Evolutionary conservation across 2,797 vertebrate genomes (phyloP).

Genomic region (Philypnodon macrostomus): DNA sequence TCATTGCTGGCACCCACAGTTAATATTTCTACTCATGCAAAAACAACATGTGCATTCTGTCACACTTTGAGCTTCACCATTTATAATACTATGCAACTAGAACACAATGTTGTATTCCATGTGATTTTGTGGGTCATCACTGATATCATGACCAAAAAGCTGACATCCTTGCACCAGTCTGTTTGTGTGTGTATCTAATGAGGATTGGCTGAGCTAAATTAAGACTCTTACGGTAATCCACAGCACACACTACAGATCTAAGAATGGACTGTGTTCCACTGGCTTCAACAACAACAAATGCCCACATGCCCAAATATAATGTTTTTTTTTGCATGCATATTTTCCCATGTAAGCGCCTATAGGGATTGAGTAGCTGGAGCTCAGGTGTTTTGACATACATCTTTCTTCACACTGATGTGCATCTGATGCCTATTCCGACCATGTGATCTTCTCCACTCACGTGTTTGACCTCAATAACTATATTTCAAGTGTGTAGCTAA

Average conservation of each 20-base stretch:
- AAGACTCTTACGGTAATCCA: conserved; percentile 77
- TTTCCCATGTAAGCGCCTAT: not conserved
- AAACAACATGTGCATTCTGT: conserved; percentile 10
- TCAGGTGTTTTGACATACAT: conserved; percentile 1
- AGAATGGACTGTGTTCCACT: conserved; percentile 53
- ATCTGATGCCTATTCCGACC: not conserved
- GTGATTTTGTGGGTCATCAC: conserved; percentile 26
- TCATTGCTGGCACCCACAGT: conserved; percentile 32
- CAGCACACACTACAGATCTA: conserved; percentile 40
- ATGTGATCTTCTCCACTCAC: conserved; percentile 1
- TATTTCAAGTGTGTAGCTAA: not conserved
- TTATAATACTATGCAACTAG: not conserved
- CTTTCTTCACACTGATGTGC: conserved; percentile 3
- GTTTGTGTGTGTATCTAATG: conserved; percentile 48
- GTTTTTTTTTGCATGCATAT: not conserved
- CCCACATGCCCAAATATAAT: not conserved
- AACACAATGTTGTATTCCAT: conserved; percentile 9
- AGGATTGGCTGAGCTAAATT: conserved; percentile 75
- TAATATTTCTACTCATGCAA: conserved; percentile 17
- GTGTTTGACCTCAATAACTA: conserved; percentile 6
- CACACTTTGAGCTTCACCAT: conserved; percentile 1
- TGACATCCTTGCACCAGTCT: conserved; percentile 18
- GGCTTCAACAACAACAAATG: not conserved
- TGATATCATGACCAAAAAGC: conserved; percentile 35
- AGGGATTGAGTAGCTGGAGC: not conserved